Conservation (phyloP, 2,797 vertebrate genomes). For the Lepus townsendii region DNA sequence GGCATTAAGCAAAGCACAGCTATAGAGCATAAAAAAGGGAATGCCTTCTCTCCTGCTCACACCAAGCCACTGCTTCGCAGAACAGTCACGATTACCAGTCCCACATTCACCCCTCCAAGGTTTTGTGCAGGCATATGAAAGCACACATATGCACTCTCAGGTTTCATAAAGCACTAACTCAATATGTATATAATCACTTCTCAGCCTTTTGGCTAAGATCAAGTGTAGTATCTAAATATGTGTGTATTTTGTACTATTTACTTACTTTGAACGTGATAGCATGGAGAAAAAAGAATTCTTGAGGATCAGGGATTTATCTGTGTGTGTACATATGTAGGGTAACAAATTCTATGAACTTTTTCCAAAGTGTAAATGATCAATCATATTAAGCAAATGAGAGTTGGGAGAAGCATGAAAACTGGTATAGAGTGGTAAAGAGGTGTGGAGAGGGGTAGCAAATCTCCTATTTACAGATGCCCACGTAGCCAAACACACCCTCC, state of each 20-base stretch:
- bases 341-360: not conserved
- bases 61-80: not conserved
- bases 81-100: not conserved
- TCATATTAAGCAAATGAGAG: not conserved
- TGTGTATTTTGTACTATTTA: not conserved
- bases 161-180: not conserved
- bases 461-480: not conserved
- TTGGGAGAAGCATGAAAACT: not conserved
- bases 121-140: not conserved
- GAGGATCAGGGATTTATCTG: not conserved
- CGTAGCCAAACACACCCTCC: not conserved
- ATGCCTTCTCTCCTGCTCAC: not conserved
- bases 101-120: not conserved
- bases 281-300: not conserved
- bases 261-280: not conserved
- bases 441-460: not conserved
- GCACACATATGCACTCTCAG: not conserved
- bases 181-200: too few relatives aligned
- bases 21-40: not conserved
- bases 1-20: constrained; percentile 1
- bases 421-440: not conserved
- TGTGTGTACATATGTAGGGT: not conserved
- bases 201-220: too few relatives aligned
- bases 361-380: not conserved
- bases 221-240: too few relatives aligned